Base-by-base conservation (phyloP, 2,888 invertebrate species). In the Latrodectus hesperus region DNA sequence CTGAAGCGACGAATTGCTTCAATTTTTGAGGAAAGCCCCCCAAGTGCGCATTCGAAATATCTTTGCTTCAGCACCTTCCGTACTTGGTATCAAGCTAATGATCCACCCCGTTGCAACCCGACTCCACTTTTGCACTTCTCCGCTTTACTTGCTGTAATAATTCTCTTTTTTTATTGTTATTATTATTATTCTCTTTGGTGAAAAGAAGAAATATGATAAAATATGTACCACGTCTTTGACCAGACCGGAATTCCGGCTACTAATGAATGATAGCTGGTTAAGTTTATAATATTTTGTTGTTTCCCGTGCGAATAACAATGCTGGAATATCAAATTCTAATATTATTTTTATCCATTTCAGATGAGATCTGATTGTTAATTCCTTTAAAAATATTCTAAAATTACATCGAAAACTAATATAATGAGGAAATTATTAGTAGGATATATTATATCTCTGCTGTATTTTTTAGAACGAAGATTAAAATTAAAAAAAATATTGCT, bases 81-180 rank as follows among this genome's bases (percentile, higher is more conserved):
- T 55, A 74, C 78, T 85, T 67, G 80, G 85, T 86, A 86, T 86
- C 85, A 87, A 80, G 72, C 81, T 87, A 87, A 87, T 87, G 86
- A 87, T 81, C 77, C 86, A 77, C 86, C 85, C 72, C 86, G 86
- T 17, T 38, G 86, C 81, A 86, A 86, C 76, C 80, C 81, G 86
- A 86, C 80, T 76, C 86, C 86, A 86, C 81, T 87, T 81, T 80
- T 72, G 49, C 71, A 22, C 72, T 65, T 12, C 67, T 49, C n/a
- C 38, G 38, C 38, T 38, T 38, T 38, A 38, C 38, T 38, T 38
- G 38, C 38, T 38, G 38, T 38, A 38, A 38, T 38, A 38, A 38
- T 38, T 38, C 38, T 38, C 38, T 6, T 38, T 38, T 38, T 38
- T 16, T 70, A 9, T 4, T 12, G 38, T 49, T 70, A 10, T 70